A percentile compares a stretch with the other conserved stretches of the same genome.
These are phyloP conservation scores for Venustoraphidia nigricollis DNA, from an alignment of 2,888 invertebrate genomes.

Conservation along the genomic window DNA sequence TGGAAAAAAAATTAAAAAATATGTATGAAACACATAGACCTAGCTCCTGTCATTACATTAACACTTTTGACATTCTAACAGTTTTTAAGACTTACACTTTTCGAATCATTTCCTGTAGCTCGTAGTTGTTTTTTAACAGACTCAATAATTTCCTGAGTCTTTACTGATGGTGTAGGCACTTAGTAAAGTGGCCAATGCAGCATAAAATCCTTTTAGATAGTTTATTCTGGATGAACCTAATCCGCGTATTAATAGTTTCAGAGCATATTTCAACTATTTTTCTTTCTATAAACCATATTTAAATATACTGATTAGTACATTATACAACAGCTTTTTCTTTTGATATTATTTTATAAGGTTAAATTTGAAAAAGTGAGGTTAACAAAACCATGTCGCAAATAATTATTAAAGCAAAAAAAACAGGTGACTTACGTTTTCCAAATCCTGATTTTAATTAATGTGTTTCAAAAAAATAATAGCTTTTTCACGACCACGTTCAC, in stretches of 20 bases:
- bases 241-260: slow-evolving; percentile 55
- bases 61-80: neutral
- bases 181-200: slow-evolving; percentile 47
- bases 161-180: slow-evolving; percentile 29
- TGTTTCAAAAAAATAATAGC: slow-evolving; percentile 27
- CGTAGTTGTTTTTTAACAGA: slow-evolving; percentile 49
- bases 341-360: slow-evolving; percentile 5
- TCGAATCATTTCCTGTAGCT: slow-evolving; percentile 38
- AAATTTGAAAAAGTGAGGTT: slow-evolving; percentile 14
- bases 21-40: neutral
- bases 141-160: slow-evolving; percentile 36
- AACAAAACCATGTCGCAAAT: slow-evolving; percentile 3
- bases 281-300: slow-evolving; percentile 31
- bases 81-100: slow-evolving; percentile 41
- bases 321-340: slow-evolving; percentile 26
- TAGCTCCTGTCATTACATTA: too few species aligned
- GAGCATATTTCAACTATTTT: slow-evolving; percentile 46
- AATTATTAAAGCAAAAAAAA: slow-evolving; percentile 1
- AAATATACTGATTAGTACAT: slow-evolving; percentile 29
- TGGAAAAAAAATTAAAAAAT: slow-evolving; percentile 26
- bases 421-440: slow-evolving; percentile 23
- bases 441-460: slow-evolving; percentile 21
- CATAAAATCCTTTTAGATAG: slow-evolving; percentile 52
- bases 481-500: slow-evolving; percentile 25
- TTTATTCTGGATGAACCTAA: slow-evolving; percentile 49